Percentiles rank a stretch among this genome's conserved stretches.
These are phyloP conservation scores for Aporrectodea caliginosa DNA, from an alignment of 1,140 invertebrate genomes.

Conservation along the genomic window DNA sequence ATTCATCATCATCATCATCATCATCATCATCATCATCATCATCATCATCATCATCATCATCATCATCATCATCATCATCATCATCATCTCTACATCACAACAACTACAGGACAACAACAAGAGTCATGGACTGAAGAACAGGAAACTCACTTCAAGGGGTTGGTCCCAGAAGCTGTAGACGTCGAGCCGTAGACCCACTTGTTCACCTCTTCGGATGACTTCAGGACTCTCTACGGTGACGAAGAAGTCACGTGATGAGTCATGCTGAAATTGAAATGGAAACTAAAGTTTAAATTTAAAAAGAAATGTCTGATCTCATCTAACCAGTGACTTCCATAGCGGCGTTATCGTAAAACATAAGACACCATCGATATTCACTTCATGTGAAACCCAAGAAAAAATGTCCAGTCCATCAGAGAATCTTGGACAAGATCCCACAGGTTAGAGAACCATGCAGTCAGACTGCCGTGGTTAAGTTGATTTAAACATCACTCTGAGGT, in stretches of 20 bases:
- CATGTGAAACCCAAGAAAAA: too few species aligned
- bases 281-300: too few species aligned
- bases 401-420: too few species aligned
- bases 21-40: neutral
- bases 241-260: conserved; percentile 21
- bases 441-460: too few species aligned
- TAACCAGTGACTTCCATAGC: too few species aligned
- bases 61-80: neutral
- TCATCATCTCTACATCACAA: neutral
- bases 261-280: conserved; percentile 14
- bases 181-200: conserved; percentile 25
- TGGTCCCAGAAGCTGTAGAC: conserved; percentile 30
- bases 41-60: too few species aligned
- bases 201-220: conserved; percentile 27
- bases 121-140: neutral
- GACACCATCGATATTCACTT: too few species aligned
- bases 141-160: conserved; percentile 19
- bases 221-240: conserved; percentile 14
- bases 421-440: too few species aligned
- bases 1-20: neutral
- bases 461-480: too few species aligned
- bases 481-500: too few species aligned
- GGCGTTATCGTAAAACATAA: too few species aligned
- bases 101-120: neutral
- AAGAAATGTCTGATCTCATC: too few species aligned